Conservation (phyloP, 2,888 invertebrate species). For the Drosophila anomalata region DNA sequence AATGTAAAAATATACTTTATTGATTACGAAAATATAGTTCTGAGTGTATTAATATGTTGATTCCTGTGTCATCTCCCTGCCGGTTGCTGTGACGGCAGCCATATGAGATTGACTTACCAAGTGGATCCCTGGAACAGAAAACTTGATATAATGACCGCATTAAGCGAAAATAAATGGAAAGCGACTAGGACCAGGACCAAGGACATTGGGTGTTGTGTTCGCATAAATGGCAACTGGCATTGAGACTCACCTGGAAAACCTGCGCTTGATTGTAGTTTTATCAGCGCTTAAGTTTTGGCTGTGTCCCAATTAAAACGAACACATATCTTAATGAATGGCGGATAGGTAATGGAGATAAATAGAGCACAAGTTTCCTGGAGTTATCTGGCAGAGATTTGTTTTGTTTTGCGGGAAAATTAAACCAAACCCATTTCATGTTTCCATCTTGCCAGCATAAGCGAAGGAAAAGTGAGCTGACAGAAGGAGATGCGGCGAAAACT, state of each 20-base stretch:
- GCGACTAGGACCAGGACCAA: constrained; percentile 1
- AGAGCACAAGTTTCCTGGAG: constrained; percentile 51
- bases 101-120: constrained; percentile 50
- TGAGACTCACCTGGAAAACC: constrained; percentile 55
- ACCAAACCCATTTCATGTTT: constrained; percentile 75
- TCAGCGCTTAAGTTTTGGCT: constrained; percentile 54
- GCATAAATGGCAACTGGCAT: constrained; percentile 47
- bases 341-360: constrained; percentile 26
- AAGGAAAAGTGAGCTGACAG: constrained; percentile 46
- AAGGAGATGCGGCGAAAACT: constrained; percentile 50
- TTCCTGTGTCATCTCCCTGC: constrained; percentile 7
- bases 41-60: constrained; percentile 30
- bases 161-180: constrained; percentile 54
- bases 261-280: constrained; percentile 45
- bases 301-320: constrained; percentile 45
- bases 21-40: constrained; percentile 3
- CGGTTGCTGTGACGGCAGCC: constrained; percentile 53
- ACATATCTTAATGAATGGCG: constrained; percentile 25
- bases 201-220: constrained; percentile 18
- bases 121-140: constrained; percentile 41
- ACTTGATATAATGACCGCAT: constrained; percentile 68
- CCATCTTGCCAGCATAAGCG: constrained; percentile 55
- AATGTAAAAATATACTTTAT: not conserved
- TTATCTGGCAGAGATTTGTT: constrained; percentile 50
- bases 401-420: constrained; percentile 71